Percentiles rank a stretch among this genome's conserved stretches.
phyloP scores from a whole-genome alignment of 2,797 vertebrate genomes.

The Apodemus agrarius region DNA sequence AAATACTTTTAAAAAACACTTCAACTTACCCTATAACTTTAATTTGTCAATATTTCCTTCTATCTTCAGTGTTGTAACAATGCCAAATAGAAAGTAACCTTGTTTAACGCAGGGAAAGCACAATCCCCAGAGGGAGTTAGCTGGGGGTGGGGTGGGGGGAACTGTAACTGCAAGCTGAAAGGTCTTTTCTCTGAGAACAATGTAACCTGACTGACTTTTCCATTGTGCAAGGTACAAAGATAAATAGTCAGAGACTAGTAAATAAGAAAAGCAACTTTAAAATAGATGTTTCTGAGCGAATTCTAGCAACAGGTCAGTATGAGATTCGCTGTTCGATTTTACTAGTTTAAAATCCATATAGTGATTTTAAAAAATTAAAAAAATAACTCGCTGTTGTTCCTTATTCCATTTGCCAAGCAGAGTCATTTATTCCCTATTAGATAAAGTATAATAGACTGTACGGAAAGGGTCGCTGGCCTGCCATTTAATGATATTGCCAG shows the following conservation, averaged over 20 bases:
- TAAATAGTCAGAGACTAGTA: constrained; percentile 30
- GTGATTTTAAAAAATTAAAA: constrained; percentile 52
- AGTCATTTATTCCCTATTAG: constrained; percentile 92
- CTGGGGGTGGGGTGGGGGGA: too few relatives aligned
- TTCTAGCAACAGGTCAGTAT: constrained; percentile 70
- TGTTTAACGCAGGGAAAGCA: constrained; percentile 11
- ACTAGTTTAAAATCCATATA: constrained; percentile 65
- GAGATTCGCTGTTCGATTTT: constrained; percentile 56
- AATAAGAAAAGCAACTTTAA: constrained; percentile 56
- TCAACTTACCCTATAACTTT: not conserved
- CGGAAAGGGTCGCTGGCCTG: constrained; percentile 89
- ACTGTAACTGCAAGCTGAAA: not conserved
- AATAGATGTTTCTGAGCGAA: constrained; percentile 57
- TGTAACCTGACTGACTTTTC: not conserved
- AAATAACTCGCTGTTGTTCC: constrained; percentile 67
- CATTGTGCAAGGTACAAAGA: not conserved
- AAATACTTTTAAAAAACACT: not conserved
- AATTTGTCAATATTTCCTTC: not conserved
- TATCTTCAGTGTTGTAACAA: constrained; percentile 16
- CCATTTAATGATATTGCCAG: constrained; percentile 91
- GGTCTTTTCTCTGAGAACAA: not conserved
- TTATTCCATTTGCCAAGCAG: constrained; percentile 87
- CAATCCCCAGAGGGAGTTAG: not conserved
- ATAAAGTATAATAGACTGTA: constrained; percentile 90
- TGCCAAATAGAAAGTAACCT: not conserved